Conservation (phyloP, 1,140 invertebrate species). For the Trichoplusia ni region DNA sequence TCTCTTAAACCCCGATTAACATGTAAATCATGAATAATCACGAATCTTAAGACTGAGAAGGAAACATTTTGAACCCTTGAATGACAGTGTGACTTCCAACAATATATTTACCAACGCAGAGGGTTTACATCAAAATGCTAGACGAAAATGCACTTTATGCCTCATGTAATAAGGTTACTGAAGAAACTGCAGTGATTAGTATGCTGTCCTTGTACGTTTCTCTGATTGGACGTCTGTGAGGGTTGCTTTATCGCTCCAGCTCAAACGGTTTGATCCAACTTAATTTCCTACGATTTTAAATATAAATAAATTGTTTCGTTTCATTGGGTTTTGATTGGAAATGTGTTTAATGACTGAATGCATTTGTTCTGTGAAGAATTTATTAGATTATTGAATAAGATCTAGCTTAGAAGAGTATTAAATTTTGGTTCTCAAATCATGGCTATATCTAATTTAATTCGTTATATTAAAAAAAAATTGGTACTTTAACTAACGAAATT, state of each 20-base stretch:
- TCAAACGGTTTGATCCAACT: constrained; percentile 62
- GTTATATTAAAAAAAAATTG: too few relatives aligned
- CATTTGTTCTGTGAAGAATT: too few relatives aligned
- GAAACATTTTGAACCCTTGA: constrained; percentile 7
- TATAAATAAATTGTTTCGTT: constrained; percentile 14
- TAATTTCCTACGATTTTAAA: constrained; percentile 45
- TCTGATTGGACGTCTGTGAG: constrained; percentile 10
- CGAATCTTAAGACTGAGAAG: constrained; percentile 14
- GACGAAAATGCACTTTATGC: constrained; percentile 37
- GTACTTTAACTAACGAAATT: too few relatives aligned
- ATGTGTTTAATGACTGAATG: background rate
- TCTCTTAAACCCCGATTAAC: background rate
- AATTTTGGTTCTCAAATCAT: too few relatives aligned
- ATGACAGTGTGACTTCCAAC: constrained; percentile 12
- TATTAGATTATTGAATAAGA: too few relatives aligned
- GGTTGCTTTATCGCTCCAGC: constrained; percentile 55
- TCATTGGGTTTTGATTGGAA: background rate
- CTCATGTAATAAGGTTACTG: constrained; percentile 2
- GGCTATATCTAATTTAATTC: too few relatives aligned
- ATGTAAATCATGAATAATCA: constrained; percentile 16
- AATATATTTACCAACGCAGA: too few relatives aligned
- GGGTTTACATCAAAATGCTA: background rate
- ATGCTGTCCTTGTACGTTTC: constrained; percentile 51
- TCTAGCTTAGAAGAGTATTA: too few relatives aligned
- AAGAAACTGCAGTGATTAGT: constrained; percentile 48